Evolutionary conservation across 2,113 vertebrate genomes (phyloP).

Genomic region (Corythaixoides concolor): DNA sequence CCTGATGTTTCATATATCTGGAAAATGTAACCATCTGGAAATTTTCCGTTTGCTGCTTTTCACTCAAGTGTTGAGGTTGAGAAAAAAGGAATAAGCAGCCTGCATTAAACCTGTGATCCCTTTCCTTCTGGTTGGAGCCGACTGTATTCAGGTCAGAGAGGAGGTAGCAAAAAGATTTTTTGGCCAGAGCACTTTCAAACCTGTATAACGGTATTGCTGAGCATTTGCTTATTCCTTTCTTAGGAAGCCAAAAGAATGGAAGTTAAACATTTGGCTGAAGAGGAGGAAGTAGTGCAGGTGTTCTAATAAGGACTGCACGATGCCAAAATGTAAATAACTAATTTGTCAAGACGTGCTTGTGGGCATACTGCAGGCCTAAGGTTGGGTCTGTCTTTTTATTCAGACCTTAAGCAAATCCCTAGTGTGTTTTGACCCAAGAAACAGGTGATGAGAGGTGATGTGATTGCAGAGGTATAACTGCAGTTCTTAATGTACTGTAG

Average conservation of each 20-base stretch:
- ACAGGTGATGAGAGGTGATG: not conserved
- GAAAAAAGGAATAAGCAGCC: not conserved
- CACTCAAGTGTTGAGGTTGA: not conserved
- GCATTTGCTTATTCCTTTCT: not conserved
- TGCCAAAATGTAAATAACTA: not conserved
- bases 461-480: not conserved
- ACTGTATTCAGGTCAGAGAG: not conserved
- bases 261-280: not conserved
- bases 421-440: not conserved
- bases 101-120: not conserved
- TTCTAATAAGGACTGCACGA: not conserved
- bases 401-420: not conserved
- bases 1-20: constrained; percentile 12
- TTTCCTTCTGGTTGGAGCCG: not conserved
- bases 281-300: not conserved
- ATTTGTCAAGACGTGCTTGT: not conserved
- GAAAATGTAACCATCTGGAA: constrained; percentile 5
- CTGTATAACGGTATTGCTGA: not conserved
- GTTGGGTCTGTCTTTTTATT: not conserved
- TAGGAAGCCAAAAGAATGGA: not conserved
- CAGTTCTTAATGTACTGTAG: not conserved
- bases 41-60: not conserved
- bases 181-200: not conserved
- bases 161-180: not conserved
- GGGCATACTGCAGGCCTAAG: not conserved